Base-by-base conservation (phyloP, 2,888 invertebrate genomes). In the Oconnorella tubifera region DNA sequence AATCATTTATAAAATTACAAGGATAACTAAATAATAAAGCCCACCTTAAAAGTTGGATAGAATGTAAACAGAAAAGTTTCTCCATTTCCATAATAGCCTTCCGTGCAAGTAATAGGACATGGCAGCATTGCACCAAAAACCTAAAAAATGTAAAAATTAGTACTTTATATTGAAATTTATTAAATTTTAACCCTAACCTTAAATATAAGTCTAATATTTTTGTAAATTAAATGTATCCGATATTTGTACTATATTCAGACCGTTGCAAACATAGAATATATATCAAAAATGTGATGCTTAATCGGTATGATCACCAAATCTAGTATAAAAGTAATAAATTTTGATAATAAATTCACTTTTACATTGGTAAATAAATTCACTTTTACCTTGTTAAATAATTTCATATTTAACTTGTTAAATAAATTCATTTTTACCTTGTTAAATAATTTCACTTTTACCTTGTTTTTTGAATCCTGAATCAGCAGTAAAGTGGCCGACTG, bases 41-140 rank as follows among this genome's bases (percentile, higher is more conserved):
- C n/a, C n/a, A 79, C 81, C 74, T 76, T 77, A 85, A 94, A 92
- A 80, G 89, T 89, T 33, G 84, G 84, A 63, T 79, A 75, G 84
- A 96, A 96, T 73, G 92, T 88, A 69, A 73, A 81, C 3, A 81
- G 73, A 76, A 95, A 88, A 56, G 95, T 94, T 84, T 97, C 96
- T 70, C 97, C 97, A 57, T 93, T 95, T 28, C 97, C 99, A 84
- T 96, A 98, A 84, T 98, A 98, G 83, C 93, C 92, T 81, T 99
- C 97, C 58, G 93, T 94, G 61, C 92, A 89, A 82, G 89, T 91
- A 65, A 97, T 86, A 50, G 93, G 89, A 83, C 92, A 91, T 31
- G 97, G 95, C 68, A 95, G 91, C 80, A 96, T 84, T 66, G 95
- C 95, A 75, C 98, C 98, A 85, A 98, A 98, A 69, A 95, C 91